Evolutionary conservation across 2,797 vertebrate genomes (phyloP).

Genomic region (Pipistrellus pipistrellus): DNA sequence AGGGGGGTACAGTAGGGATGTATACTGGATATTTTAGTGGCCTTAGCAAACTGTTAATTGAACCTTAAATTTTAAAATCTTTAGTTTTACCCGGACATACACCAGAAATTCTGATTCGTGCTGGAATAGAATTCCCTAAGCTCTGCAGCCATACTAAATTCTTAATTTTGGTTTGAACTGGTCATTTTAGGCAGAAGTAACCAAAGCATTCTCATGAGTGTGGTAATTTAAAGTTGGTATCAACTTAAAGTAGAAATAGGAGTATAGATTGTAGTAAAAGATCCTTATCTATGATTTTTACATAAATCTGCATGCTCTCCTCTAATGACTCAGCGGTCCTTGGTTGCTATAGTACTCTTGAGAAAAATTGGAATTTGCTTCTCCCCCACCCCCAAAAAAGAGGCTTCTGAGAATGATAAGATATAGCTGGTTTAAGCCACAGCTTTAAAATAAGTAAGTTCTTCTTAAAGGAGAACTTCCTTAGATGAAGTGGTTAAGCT

Average conservation of each 20-base stretch:
- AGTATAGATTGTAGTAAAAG: neutral
- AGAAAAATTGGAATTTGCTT: conserved; percentile 12
- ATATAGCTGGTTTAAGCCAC: neutral
- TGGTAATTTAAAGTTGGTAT: neutral
- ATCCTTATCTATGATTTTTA: conserved; percentile 13
- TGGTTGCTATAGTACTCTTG: neutral
- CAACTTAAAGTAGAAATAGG: neutral
- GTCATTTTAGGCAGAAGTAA: neutral
- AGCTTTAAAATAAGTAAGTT: neutral
- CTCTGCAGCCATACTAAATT: neutral
- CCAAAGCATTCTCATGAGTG: neutral
- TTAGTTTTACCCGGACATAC: neutral
- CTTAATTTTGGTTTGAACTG: conserved; percentile 4
- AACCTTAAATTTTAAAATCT: conserved; percentile 6
- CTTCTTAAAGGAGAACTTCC: conserved; percentile 32
- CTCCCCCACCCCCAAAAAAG: neutral
- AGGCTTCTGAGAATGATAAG: neutral
- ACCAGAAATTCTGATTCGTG: neutral
- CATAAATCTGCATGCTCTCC: neutral
- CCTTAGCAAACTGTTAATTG: neutral
- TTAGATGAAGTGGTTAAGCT: neutral
- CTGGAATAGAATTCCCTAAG: neutral
- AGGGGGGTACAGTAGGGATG: too few relatives aligned
- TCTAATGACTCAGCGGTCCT: neutral
- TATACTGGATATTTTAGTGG: neutral